These are phyloP conservation scores for Daboia siamensis DNA, from an alignment of 2,113 vertebrate genomes.

Conservation along the genomic window DNA sequence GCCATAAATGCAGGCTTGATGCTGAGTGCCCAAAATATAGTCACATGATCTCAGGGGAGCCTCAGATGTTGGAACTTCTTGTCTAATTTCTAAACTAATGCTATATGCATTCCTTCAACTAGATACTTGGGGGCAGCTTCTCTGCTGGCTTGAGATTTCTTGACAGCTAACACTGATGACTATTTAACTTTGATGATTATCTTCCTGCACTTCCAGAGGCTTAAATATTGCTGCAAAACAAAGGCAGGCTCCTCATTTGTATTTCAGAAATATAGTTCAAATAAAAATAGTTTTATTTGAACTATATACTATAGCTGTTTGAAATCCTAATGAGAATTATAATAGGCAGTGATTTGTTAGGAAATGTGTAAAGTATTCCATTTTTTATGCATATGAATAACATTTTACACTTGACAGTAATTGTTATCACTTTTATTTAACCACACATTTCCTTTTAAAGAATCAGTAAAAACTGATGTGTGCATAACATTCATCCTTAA, in stretches of 20 bases:
- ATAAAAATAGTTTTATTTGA: background rate
- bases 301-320: background rate
- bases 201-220: background rate
- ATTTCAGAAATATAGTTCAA: background rate
- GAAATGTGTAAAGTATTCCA: background rate
- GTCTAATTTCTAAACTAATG: background rate
- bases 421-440: background rate
- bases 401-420: background rate
- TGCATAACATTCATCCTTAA: background rate
- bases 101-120: background rate
- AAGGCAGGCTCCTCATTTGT: background rate
- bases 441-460: background rate
- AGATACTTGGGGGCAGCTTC: background rate
- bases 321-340: background rate
- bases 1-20: too few species aligned
- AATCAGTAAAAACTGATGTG: background rate
- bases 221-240: background rate
- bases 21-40: background rate
- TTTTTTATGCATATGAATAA: background rate
- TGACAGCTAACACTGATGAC: background rate
- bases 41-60: background rate
- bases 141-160: background rate
- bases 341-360: background rate
- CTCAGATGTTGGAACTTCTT: background rate
- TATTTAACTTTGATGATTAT: background rate